Percentiles rank a stretch among this genome's conserved stretches.
phyloP scores from a whole-genome alignment of 2,797 vertebrate genomes.

The Hipposideros larvatus region DNA sequence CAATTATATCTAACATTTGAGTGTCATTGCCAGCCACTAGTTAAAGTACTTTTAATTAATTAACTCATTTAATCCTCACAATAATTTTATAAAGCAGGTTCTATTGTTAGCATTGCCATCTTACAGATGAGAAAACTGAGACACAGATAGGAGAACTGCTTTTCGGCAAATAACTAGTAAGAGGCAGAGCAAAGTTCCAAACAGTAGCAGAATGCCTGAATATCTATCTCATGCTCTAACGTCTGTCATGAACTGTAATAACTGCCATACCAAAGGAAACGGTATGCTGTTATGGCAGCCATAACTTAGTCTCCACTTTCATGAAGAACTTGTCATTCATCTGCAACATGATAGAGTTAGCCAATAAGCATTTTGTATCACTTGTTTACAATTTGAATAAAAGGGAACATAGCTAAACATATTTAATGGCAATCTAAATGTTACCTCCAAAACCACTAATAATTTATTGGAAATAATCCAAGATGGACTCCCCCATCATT shows the following conservation, averaged over 20 bases:
- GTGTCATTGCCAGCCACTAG: neutral
- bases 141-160: neutral
- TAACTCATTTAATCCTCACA: neutral
- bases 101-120: neutral
- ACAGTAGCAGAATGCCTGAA: neutral
- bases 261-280: neutral
- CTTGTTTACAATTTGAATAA: neutral
- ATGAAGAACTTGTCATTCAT: neutral
- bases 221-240: accelerated
- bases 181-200: neutral
- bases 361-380: conserved; percentile 6
- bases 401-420: neutral
- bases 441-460: conserved; percentile 11
- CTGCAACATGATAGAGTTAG: neutral
- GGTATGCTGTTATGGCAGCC: neutral
- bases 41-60: neutral
- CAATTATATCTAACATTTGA: neutral
- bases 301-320: neutral
- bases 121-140: neutral
- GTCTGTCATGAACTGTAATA: neutral
- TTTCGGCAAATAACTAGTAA: neutral
- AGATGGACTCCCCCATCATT: neutral
- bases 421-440: conserved; percentile 1
- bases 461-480: neutral
- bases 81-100: neutral